These are phyloP conservation scores for Orientallactaga bullata DNA, from an alignment of 2,113 vertebrate genomes.

Conservation along the genomic window DNA sequence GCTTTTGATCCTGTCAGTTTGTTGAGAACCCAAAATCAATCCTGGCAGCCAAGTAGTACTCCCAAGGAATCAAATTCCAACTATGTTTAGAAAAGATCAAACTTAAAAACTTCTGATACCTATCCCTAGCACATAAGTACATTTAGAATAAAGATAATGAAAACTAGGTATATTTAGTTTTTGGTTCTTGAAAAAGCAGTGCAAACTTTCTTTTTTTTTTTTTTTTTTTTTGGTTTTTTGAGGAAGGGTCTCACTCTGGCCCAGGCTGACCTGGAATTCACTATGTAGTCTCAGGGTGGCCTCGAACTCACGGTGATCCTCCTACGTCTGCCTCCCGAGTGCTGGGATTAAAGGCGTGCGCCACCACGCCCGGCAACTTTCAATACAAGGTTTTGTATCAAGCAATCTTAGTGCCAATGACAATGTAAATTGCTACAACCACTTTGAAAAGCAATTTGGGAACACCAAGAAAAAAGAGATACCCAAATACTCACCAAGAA, in stretches of 20 bases:
- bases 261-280: no score
- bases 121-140: slow-evolving; percentile 16
- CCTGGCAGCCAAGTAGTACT: slow-evolving; percentile 43
- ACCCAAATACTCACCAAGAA: no score
- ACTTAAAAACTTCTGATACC: slow-evolving; percentile 32
- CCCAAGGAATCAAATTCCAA: slow-evolving; percentile 29
- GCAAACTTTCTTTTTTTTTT: no score
- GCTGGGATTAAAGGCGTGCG: no score
- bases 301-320: no score
- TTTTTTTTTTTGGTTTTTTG: no score
- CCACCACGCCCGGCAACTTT: no score
- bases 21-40: slow-evolving; percentile 53
- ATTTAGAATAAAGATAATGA: neutral
- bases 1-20: slow-evolving; percentile 59
- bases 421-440: slow-evolving; percentile 33
- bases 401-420: neutral
- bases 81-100: slow-evolving; percentile 30
- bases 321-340: no score
- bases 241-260: no score
- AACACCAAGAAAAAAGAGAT: neutral
- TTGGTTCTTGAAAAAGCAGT: slow-evolving; percentile 64
- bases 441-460: slow-evolving; percentile 44
- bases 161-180: slow-evolving; percentile 29
- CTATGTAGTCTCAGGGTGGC: no score
- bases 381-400: neutral